Evolutionary conservation across 2,888 invertebrate species (phyloP), one percentile per base, ranked within the genome.

Genomic region (Lycia hirtaria): DNA sequence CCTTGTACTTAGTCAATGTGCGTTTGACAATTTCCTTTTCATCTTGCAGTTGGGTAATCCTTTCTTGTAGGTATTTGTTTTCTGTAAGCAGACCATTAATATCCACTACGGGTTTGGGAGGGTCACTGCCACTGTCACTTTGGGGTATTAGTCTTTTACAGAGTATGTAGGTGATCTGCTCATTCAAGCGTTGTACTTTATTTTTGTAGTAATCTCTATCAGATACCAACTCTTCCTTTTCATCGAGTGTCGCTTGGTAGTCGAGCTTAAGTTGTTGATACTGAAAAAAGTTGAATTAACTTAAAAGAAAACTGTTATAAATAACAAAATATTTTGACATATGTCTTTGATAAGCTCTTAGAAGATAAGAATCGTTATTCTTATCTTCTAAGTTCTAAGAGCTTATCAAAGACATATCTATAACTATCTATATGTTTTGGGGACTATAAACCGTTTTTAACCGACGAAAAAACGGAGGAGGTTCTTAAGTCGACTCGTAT

Each of bases 171-270:
- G 95, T 94, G 14, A 97, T 93, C 78, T 97, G 96, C 67, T 96
- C 95, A 81, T 97, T 97, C 17, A 97, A 90, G 7, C 97, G 92
- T 76, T 96, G 96, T 2, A 96, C 95, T 88, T 97, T 97, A 69
- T 94, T 95, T 76, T 96, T 96, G 76, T 96, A 97, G 19, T 96
- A 96, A 81, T 97, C 97, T 58, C 97, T 92, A 78, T 97, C 97
- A 4, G 94, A 94, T 14, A 95, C 94, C 26, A 96, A 82, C 76
- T 97, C 97, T 75, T 97, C 97, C 76, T 97, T 97, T 78, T 97
- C 97, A 81, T 97, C 97, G 38, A 97, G 82, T 22, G 96, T 93
- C 4, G 95, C 93, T 78, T 96, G 94, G 26, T 97, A 92, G 83
- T 97, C 97, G 40, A 94, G 89, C 72, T 96, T 94, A 43, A 97